These are phyloP conservation scores for Pangasius macronema DNA, from an alignment of 2,797 vertebrate genomes.

Conservation along the genomic window DNA sequence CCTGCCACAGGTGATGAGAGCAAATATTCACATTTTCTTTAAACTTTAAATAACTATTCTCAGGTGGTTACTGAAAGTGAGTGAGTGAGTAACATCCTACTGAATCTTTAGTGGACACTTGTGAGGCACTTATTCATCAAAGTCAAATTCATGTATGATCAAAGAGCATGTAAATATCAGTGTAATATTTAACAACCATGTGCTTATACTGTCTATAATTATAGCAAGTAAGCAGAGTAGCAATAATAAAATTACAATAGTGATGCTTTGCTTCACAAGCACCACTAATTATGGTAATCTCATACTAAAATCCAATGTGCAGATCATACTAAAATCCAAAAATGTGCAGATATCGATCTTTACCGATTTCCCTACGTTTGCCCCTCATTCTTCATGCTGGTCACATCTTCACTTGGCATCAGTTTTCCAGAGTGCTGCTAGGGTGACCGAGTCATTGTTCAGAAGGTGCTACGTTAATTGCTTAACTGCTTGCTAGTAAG, in stretches of 20 bases:
- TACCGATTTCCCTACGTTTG: not conserved
- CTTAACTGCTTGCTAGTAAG: no score
- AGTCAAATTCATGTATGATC: not conserved
- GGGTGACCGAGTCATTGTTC: not conserved
- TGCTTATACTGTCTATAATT: not conserved
- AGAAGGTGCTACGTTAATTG: not conserved
- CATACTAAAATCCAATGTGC: no score
- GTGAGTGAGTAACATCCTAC: not conserved
- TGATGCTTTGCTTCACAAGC: no score
- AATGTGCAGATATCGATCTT: not conserved
- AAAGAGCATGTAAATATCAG: not conserved
- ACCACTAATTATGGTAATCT: not conserved
- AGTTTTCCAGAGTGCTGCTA: not conserved
- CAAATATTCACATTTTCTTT: not conserved
- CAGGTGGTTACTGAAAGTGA: not conserved
- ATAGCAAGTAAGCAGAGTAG: not conserved
- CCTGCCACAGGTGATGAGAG: constrained; percentile 34
- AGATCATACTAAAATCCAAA: no score
- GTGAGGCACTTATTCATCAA: not conserved
- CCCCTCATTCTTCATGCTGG: not conserved
- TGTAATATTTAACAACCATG: not conserved
- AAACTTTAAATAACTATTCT: not conserved
- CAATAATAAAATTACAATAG: not conserved
- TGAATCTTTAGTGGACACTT: not conserved
- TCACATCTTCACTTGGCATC: not conserved